phyloP scores from a whole-genome alignment of 2,797 vertebrate genomes.

The Tokudaia tokunoshimensis region DNA sequence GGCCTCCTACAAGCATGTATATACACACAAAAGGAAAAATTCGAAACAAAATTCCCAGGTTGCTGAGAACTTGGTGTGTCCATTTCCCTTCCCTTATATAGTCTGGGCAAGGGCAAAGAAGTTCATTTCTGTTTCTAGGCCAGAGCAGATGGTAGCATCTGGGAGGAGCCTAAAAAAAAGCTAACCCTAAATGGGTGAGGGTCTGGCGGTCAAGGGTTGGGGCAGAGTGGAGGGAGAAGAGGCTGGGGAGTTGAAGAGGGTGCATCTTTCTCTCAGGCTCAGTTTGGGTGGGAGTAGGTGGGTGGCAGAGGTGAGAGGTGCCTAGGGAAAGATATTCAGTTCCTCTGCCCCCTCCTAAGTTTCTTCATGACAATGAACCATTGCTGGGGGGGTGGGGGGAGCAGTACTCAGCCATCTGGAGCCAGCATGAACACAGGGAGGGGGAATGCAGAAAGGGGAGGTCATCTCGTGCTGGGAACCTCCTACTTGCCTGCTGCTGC shows the following conservation, averaged over 20 bases:
- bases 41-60: background rate
- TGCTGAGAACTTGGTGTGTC: background rate
- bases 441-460: slow-evolving; percentile 63
- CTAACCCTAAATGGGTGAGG: slow-evolving; percentile 6
- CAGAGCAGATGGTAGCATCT: background rate
- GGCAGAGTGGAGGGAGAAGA: background rate
- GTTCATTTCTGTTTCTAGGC: background rate
- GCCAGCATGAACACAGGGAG: background rate
- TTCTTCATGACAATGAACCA: slow-evolving; percentile 73
- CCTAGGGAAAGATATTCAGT: slow-evolving; percentile 20
- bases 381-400: slow-evolving; percentile 30
- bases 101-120: background rate
- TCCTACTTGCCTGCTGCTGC: slow-evolving; percentile 77
- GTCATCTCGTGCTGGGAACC: slow-evolving; percentile 74
- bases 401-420: slow-evolving; percentile 77
- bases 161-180: background rate
- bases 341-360: slow-evolving; percentile 55
- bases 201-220: background rate
- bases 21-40: background rate
- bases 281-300: background rate
- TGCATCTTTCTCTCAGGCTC: background rate
- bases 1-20: background rate
- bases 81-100: background rate
- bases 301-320: background rate
- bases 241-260: background rate